These are phyloP conservation scores for Pseudolycoriella hygida DNA, from an alignment of 2,888 invertebrate species.

Conservation along the genomic window DNA sequence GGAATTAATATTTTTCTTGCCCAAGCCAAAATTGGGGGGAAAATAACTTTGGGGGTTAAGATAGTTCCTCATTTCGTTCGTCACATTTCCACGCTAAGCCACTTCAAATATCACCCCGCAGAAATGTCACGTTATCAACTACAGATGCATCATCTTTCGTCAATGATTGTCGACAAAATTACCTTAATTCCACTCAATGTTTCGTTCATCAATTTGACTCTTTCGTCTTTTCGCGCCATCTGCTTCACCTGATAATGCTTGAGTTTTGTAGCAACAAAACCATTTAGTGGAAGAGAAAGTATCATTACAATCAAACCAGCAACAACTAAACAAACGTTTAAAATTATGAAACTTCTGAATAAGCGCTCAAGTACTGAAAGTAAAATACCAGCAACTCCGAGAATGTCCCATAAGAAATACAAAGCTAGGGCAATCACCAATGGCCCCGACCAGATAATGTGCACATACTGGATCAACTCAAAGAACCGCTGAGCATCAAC, in stretches of 20 bases:
- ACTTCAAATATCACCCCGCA: no score
- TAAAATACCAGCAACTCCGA: slow-evolving; percentile 22
- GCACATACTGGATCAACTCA: slow-evolving; percentile 28
- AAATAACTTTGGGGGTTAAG: no score
- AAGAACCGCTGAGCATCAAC: slow-evolving; percentile 31
- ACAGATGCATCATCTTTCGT: no score
- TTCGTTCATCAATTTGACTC: slow-evolving; percentile 38
- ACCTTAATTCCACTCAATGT: slow-evolving; percentile 36
- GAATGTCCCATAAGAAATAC: slow-evolving; percentile 30
- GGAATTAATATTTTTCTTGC: no score
- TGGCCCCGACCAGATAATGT: slow-evolving; percentile 33
- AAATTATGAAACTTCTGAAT: no score
- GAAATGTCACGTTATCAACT: no score
- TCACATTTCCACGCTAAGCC: no score
- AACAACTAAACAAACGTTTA: slow-evolving; percentile 22
- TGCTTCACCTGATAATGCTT: slow-evolving; percentile 29
- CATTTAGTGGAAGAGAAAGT: slow-evolving; percentile 35
- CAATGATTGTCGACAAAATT: no score
- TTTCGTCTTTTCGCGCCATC: slow-evolving; percentile 35
- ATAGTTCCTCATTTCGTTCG: no score
- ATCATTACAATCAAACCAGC: slow-evolving; percentile 33
- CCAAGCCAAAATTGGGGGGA: no score
- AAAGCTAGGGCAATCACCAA: slow-evolving; percentile 36
- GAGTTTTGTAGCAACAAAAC: slow-evolving; percentile 27
- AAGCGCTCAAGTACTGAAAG: no score